Evolutionary conservation across 2,888 invertebrate genomes (phyloP), one percentile per base, ranked within the genome.

Genomic region (Caenorhabditis sp.): DNA sequence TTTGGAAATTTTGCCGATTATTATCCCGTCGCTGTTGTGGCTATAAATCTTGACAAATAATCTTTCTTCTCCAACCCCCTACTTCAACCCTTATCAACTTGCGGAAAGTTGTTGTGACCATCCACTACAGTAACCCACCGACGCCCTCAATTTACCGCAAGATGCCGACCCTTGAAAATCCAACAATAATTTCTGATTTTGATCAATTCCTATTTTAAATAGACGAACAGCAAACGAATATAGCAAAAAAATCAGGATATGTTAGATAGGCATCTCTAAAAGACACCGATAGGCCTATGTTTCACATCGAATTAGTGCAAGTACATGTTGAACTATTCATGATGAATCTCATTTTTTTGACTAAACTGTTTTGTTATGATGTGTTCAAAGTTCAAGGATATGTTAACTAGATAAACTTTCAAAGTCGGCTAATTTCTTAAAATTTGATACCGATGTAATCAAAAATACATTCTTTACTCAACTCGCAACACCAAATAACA

Each of bases 291-390:
- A 56, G 22, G 35, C 40, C 8, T 15, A 74, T 18, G 3, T 77
- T 62, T 77, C 77, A 77, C 56, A 50, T 69, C 58, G 64, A 77
- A 77, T 77, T 77, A 77, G 77, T 35, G 18, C 22, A 62, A 69
- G 50, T 35, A 53, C 22, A 26, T 24, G 50, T 69, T 69, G 77
- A 77, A 56, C 56, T 64, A 50, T 77, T 77, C 64, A 74, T 65
- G 64, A n/a, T n/a, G n/a, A n/a, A n/a, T n/a, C n/a, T n/a, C n/a
- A n/a, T n/a, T n/a, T n/a, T n/a, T n/a, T n/a, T n/a, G n/a, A n/a
- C n/a, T n/a, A n/a, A n/a, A n/a, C n/a, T n/a, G n/a, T n/a, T n/a
- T n/a, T n/a, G n/a, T n/a, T n/a, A n/a, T n/a, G n/a, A n/a, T n/a
- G n/a, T n/a, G n/a, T n/a, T n/a, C n/a, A n/a, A n/a, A n/a, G n/a